phyloP scores from a whole-genome alignment of 1,140 invertebrate genomes.

The Drosophila tani region DNA sequence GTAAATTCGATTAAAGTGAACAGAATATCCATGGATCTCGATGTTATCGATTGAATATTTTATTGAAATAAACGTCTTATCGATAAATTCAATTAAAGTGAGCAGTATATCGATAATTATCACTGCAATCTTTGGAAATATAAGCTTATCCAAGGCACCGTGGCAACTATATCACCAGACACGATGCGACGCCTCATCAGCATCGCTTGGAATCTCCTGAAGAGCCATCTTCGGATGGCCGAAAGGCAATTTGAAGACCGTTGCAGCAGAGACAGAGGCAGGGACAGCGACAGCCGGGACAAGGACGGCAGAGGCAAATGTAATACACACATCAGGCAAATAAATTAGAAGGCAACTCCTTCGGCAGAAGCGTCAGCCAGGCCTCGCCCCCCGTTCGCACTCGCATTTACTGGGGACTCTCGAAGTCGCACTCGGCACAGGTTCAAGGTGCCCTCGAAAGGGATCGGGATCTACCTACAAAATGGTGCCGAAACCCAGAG shows the following conservation, averaged over 20 bases:
- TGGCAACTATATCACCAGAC: constrained; percentile 8
- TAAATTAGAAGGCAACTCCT: constrained; percentile 84
- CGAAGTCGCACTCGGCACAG: background rate
- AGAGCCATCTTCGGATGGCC: constrained; percentile 38
- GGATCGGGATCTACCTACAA: constrained; percentile 31
- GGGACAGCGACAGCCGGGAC: constrained; percentile 1
- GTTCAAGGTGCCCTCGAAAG: constrained; percentile 14
- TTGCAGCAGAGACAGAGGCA: constrained; percentile 7
- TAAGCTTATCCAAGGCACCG: background rate
- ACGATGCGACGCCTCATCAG: constrained; percentile 35
- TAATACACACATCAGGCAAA: constrained; percentile 84
- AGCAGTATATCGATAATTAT: background rate
- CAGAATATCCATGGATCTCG: no score
- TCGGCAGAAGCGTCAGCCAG: constrained; percentile 74
- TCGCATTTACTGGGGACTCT: background rate
- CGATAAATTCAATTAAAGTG: no score
- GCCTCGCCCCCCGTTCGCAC: constrained; percentile 55
- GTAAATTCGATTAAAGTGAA: no score
- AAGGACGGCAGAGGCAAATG: constrained; percentile 54
- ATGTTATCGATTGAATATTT: no score
- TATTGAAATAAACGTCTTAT: no score
- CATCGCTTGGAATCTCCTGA: constrained; percentile 16
- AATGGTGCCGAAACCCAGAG: constrained; percentile 30
- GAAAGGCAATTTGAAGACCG: constrained; percentile 58
- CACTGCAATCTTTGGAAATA: background rate